A percentile compares a stretch with the other conserved stretches of the same genome.
These are phyloP conservation scores for Bos javanicus DNA, from an alignment of 2,113 vertebrate genomes.

Conservation along the genomic window DNA sequence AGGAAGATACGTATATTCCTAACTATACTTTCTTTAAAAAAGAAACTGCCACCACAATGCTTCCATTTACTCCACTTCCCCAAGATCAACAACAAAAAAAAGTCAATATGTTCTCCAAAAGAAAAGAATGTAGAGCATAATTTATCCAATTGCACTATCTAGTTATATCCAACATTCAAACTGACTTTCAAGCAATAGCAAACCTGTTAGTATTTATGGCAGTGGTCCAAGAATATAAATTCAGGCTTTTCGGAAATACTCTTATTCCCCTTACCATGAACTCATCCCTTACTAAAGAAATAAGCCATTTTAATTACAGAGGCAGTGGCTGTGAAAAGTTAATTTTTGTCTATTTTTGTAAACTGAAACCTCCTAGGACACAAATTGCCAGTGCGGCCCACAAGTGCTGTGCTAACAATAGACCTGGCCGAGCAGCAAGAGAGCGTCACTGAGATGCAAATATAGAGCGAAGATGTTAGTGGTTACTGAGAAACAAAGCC, in stretches of 20 bases:
- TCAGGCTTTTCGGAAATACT: slow-evolving; percentile 1
- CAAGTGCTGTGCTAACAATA: slow-evolving; percentile 53
- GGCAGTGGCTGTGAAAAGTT: slow-evolving; percentile 52
- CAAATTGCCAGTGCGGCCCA: slow-evolving; percentile 27
- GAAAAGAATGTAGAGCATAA: slow-evolving; percentile 26
- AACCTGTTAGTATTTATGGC: slow-evolving; percentile 42
- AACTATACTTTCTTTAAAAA: neutral
- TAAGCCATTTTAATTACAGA: slow-evolving; percentile 62
- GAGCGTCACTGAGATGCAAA: neutral
- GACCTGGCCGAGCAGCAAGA: slow-evolving; percentile 11
- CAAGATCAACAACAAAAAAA: neutral
- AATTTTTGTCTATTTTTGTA: slow-evolving; percentile 55
- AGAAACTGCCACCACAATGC: neutral
- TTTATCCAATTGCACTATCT: neutral
- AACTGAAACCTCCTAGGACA: slow-evolving; percentile 51
- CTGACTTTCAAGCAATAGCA: slow-evolving; percentile 35
- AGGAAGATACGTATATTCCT: neutral
- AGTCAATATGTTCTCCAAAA: neutral
- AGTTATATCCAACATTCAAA: slow-evolving; percentile 5
- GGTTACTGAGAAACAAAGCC: slow-evolving; percentile 38
- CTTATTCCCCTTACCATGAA: slow-evolving; percentile 19
- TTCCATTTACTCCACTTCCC: neutral
- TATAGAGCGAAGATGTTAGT: neutral
- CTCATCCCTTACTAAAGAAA: slow-evolving; percentile 53
- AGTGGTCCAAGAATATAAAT: slow-evolving; percentile 32